Evolutionary conservation across 2,888 invertebrate genomes (phyloP).

Genomic region (Nasonia oneida): DNA sequence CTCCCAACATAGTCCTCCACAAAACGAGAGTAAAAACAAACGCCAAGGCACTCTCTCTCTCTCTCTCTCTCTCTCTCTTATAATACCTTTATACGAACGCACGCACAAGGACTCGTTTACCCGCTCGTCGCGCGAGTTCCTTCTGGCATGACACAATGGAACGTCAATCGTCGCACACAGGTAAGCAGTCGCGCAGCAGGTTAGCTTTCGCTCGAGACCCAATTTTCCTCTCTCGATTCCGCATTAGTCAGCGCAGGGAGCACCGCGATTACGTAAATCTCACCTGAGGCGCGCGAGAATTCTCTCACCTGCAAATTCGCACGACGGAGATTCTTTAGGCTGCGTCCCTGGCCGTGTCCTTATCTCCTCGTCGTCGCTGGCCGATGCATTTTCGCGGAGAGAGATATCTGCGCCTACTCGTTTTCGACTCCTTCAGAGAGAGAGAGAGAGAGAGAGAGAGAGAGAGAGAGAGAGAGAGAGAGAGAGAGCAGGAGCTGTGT

Average conservation of each 20-base stretch:
- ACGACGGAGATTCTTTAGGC: background rate
- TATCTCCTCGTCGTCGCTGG: background rate
- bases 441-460: too few species aligned
- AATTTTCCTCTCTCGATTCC: background rate
- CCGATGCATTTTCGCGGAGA: background rate
- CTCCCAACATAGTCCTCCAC: background rate
- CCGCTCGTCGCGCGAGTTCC: background rate
- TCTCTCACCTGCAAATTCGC: background rate
- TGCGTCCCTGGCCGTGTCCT: background rate
- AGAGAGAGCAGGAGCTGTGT: too few species aligned
- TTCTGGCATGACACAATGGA: conserved; percentile 6
- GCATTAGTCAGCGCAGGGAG: background rate
- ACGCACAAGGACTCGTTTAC: background rate
- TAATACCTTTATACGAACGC: background rate
- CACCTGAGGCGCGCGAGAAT: background rate
- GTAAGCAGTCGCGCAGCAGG: background rate
- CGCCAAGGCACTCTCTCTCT: background rate
- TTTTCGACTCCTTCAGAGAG: background rate
- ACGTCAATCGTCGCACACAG: background rate
- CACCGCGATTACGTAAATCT: conserved; percentile 7
- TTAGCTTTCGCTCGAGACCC: conserved; percentile 16
- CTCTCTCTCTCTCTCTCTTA: too few species aligned
- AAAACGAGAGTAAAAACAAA: background rate
- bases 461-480: too few species aligned
- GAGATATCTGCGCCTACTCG: background rate